These are phyloP conservation scores for Strigamia maritima DNA, from an alignment of 2,888 invertebrate genomes.

Conservation along the genomic window DNA sequence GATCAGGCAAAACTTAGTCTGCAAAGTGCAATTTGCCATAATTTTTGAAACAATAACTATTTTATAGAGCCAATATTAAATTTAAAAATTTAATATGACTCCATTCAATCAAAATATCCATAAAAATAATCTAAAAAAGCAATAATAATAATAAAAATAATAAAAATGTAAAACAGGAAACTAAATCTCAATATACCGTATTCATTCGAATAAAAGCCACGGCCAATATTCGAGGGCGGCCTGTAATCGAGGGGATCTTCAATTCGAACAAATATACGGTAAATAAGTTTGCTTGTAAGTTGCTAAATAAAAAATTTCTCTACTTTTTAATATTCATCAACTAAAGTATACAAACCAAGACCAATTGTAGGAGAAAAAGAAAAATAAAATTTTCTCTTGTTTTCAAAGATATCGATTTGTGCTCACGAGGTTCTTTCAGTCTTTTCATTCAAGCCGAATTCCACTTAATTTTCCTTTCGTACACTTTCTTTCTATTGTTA, in stretches of 20 bases:
- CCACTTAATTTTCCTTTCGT: background rate
- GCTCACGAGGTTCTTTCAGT: background rate
- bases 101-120: too few species aligned
- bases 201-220: too few species aligned
- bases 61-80: background rate
- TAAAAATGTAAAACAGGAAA: too few species aligned
- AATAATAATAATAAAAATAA: too few species aligned
- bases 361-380: background rate
- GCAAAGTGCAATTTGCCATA: constrained; percentile 15
- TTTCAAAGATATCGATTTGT: constrained; percentile 31
- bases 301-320: background rate
- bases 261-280: too few species aligned
- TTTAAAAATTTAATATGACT: too few species aligned
- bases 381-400: constrained; percentile 1
- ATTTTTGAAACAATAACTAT: background rate
- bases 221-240: too few species aligned
- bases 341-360: background rate
- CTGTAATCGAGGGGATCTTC: too few species aligned
- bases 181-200: too few species aligned
- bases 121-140: too few species aligned
- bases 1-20: background rate
- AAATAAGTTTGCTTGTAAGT: background rate
- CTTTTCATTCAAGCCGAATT: background rate
- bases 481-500: background rate
- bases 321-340: background rate